Evolutionary conservation across 1,140 invertebrate species (phyloP).

Genomic region (Gonioctena quinquepunctata): DNA sequence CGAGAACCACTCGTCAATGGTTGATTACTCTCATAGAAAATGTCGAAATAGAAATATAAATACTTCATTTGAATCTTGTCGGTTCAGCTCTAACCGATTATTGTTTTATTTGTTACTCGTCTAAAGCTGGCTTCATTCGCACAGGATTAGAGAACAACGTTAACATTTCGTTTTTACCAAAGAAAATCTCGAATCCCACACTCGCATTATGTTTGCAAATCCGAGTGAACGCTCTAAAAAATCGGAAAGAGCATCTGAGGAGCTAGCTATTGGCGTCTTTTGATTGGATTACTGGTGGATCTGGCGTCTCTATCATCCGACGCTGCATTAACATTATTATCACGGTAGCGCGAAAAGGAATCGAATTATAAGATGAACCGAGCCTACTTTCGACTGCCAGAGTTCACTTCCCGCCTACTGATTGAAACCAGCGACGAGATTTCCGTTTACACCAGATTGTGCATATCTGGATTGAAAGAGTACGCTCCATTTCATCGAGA

Average conservation of each 20-base stretch:
- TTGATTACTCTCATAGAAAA: too few species aligned
- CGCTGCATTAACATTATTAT: slow-evolving; percentile 43
- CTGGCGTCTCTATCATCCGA: slow-evolving; percentile 36
- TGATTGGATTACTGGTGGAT: slow-evolving; percentile 42
- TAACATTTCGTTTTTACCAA: background rate
- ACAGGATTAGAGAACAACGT: too few species aligned
- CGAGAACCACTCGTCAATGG: too few species aligned
- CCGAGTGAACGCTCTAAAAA: slow-evolving; percentile 31
- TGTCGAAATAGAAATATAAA: too few species aligned
- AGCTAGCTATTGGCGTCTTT: slow-evolving; percentile 37
- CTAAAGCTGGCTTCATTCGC: too few species aligned
- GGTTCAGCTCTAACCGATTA: too few species aligned
- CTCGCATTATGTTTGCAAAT: slow-evolving; percentile 21
- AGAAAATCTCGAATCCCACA: background rate
- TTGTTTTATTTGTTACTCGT: too few species aligned
- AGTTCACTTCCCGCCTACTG: slow-evolving; percentile 25
- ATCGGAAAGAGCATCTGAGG: slow-evolving; percentile 32
- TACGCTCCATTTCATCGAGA: background rate
- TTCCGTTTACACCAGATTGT: slow-evolving; percentile 16
- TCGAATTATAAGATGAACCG: slow-evolving; percentile 37
- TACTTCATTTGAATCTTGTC: too few species aligned
- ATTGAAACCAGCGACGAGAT: slow-evolving; percentile 25
- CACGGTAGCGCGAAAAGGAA: slow-evolving; percentile 36
- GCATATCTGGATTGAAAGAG: background rate
- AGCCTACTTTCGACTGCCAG: slow-evolving; percentile 17